These are phyloP conservation scores for Pseudachorutes palmiensis DNA, from an alignment of 1,140 invertebrate species.

Conservation along the genomic window DNA sequence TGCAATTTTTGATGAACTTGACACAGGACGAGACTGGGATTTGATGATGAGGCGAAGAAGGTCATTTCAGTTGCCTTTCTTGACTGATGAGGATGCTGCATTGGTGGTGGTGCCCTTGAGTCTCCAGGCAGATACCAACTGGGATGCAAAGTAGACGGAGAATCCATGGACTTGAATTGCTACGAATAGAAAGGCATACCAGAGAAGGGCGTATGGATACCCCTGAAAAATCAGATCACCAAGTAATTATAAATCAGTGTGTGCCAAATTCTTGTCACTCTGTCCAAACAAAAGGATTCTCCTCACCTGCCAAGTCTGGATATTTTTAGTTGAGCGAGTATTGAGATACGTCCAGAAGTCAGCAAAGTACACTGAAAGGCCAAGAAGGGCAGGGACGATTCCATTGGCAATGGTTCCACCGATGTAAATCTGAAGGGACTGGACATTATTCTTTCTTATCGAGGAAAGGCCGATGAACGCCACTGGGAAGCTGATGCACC, in stretches of 20 bases:
- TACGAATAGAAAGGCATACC: slow-evolving; percentile 84
- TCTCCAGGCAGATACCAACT: slow-evolving; percentile 78
- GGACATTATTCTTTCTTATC: slow-evolving; percentile 70
- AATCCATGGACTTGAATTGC: slow-evolving; percentile 86
- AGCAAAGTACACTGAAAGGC: slow-evolving; percentile 66
- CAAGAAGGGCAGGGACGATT: slow-evolving; percentile 71
- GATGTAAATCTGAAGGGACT: slow-evolving; percentile 70
- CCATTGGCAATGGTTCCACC: slow-evolving; percentile 69
- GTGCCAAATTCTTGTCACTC: background rate
- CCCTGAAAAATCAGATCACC: slow-evolving; percentile 49
- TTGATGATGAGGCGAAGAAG: no score
- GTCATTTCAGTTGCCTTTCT: background rate
- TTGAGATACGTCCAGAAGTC: slow-evolving; percentile 75
- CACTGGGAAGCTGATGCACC: slow-evolving; percentile 76
- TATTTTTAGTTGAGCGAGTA: slow-evolving; percentile 56
- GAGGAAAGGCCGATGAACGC: slow-evolving; percentile 79
- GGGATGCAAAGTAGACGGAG: slow-evolving; percentile 78
- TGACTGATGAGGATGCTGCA: background rate
- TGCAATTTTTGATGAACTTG: no score
- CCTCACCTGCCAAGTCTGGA: slow-evolving; percentile 69
- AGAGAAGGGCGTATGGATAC: slow-evolving; percentile 82
- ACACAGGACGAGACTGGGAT: no score
- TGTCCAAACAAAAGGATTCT: background rate
- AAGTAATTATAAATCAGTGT: background rate
- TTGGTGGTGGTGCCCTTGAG: slow-evolving; percentile 50